These are phyloP conservation scores for Bembecia ichneumoniformis DNA, from an alignment of 2,888 invertebrate species.

Conservation along the genomic window DNA sequence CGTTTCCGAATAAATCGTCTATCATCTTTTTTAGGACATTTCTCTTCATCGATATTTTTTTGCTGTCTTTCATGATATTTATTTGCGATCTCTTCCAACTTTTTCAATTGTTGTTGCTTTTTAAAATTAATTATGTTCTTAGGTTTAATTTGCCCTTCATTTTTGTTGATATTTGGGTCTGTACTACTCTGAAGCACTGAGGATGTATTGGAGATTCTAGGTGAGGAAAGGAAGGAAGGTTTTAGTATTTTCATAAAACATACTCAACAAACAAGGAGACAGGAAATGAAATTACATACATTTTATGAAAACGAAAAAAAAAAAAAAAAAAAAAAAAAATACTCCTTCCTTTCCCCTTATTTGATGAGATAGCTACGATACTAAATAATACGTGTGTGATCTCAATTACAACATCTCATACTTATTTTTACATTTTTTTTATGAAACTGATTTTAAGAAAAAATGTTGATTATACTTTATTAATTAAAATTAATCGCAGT, in stretches of 20 bases:
- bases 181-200: constrained; percentile 38
- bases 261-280: constrained; percentile 62
- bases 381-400: no score
- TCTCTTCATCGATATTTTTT: constrained; percentile 15
- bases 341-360: constrained; percentile 69
- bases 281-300: constrained; percentile 29
- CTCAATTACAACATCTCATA: no score
- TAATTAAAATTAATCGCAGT: no score
- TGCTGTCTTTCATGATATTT: constrained; percentile 44
- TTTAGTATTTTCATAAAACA: constrained; percentile 15
- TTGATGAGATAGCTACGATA: constrained; percentile 25
- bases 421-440: no score
- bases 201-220: constrained; percentile 34
- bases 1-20: no score
- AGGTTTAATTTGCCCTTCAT: constrained; percentile 23
- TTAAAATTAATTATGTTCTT: constrained; percentile 33
- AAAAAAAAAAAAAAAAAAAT: constrained; percentile 9
- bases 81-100: constrained; percentile 48
- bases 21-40: background rate
- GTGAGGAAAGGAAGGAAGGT: constrained; percentile 60
- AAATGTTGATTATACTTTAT: no score
- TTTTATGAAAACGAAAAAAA: constrained; percentile 8
- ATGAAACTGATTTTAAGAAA: no score
- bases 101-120: constrained; percentile 51
- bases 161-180: constrained; percentile 36